These are phyloP conservation scores for Amorpha juglandis DNA, from an alignment of 2,888 invertebrate species.

Conservation along the genomic window DNA sequence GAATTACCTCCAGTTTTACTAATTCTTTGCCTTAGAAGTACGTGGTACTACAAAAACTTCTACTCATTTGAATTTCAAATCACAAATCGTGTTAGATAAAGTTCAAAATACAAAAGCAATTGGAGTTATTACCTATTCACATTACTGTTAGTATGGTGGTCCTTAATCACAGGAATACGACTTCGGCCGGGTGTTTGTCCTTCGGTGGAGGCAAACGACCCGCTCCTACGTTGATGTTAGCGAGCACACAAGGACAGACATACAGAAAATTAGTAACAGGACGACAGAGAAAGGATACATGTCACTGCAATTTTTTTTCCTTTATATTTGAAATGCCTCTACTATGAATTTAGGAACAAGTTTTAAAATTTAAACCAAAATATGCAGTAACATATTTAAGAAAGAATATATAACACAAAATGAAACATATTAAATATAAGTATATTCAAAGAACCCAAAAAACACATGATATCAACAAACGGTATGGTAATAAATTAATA, in stretches of 20 bases:
- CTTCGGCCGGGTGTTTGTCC: slow-evolving; percentile 80
- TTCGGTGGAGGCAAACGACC: slow-evolving; percentile 79
- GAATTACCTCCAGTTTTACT: slow-evolving; percentile 8
- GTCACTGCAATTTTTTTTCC: slow-evolving; percentile 59
- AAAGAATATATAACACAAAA: slow-evolving; percentile 22
- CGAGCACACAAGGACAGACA: slow-evolving; percentile 69
- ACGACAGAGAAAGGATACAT: slow-evolving; percentile 54
- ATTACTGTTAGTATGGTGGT: slow-evolving; percentile 80
- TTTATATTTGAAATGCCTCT: not conserved
- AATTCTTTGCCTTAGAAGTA: not conserved
- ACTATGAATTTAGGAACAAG: not conserved
- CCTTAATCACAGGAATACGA: slow-evolving; percentile 81
- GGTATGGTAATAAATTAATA: too few relatives aligned
- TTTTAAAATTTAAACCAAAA: not conserved
- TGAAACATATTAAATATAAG: slow-evolving; percentile 17
- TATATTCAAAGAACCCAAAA: not conserved
- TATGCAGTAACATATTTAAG: slow-evolving; percentile 13
- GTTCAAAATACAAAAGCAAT: slow-evolving; percentile 29
- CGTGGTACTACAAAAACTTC: not conserved
- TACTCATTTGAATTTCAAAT: slow-evolving; percentile 1
- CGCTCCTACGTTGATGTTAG: slow-evolving; percentile 80
- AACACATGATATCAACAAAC: slow-evolving; percentile 7
- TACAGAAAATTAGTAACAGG: slow-evolving; percentile 72
- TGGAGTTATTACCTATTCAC: slow-evolving; percentile 71
- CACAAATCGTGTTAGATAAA: slow-evolving; percentile 16